A percentile compares a stretch with the other conserved stretches of the same genome.
Conservation (phyloP, 2,888 invertebrate genomes). For the Argyra leucocephala region DNA sequence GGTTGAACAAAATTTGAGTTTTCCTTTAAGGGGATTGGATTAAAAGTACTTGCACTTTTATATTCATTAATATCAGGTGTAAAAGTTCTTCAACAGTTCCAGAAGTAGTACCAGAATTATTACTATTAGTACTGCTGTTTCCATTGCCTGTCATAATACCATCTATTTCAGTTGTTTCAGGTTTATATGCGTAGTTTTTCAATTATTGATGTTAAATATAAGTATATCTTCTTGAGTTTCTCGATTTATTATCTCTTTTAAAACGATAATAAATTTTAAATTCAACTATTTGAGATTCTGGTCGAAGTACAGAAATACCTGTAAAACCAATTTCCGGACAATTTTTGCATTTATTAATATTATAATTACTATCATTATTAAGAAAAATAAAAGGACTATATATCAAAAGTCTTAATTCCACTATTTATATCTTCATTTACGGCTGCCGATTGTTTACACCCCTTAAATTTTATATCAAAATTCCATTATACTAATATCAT, state of each 20-base stretch:
- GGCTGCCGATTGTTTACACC: no score
- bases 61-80: background rate
- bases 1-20: conserved; percentile 26
- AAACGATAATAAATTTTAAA: conserved; percentile 28
- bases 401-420: no score
- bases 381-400: no score
- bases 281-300: background rate
- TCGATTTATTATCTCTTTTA: conserved; percentile 5
- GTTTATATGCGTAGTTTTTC: conserved; percentile 10
- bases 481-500: no score
- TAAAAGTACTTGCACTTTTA: background rate
- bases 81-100: background rate
- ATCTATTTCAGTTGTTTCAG: no score
- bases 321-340: no score
- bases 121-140: conserved; percentile 20
- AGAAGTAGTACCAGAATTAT: conserved; percentile 32
- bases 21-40: conserved; percentile 11
- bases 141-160: no score
- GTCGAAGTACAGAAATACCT: conserved; percentile 34
- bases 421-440: no score
- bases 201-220: background rate
- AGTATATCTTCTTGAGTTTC: background rate
- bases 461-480: no score
- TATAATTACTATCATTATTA: no score
- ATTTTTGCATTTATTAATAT: no score